Base-by-base conservation (phyloP, 2,113 vertebrate genomes). In the Chloropsis cyanopogon region DNA sequence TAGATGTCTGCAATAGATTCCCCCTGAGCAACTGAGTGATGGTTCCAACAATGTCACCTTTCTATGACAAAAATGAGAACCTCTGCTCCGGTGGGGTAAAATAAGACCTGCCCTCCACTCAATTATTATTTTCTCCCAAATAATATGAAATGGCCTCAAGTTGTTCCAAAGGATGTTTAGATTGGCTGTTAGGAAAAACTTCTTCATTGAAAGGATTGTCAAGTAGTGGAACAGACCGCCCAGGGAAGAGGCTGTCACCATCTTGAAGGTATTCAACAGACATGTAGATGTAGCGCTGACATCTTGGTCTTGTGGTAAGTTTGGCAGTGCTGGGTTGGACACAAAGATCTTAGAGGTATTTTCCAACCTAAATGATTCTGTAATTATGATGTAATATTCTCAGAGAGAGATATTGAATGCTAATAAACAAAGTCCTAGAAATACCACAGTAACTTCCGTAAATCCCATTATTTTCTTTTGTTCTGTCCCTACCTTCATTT, bases 171-270 rank as follows among this genome's bases (percentile, higher is more conserved):
- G 21, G 24, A 53, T 12, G 4, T 46, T 82, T 46, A 73, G 23
- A 52, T 52, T 24, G 19, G 28, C 16, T 28, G 3, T 29, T 46
- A 28, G 46, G 28, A 52, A 73, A 59, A n/a, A 46, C 3, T 14
- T 59, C 19, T 73, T 52, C 10, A 20, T 20, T 66, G 26, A 44
- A 73, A 28, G 12, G 14, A 9, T 16, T 72, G 14, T 20, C 33
- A 73, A 23, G 33, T 33, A 29, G 37, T 39, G 52, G 33, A 66
- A 50, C 6, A 81, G 23, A 22, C 17, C 0, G 0, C 17, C 8
- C 37, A 88, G 19, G 23, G 10, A 81, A 50, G 14, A 33, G 26
- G 78, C 13, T 52, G 12, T 46, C 33, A 53, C 16, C 20, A 46
- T 10, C 33, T 29, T 41, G 24, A 61, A 31, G 20, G 13, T 53